These are phyloP conservation scores for Deilephila elpenor DNA, from an alignment of 2,888 invertebrate species.

Conservation along the genomic window DNA sequence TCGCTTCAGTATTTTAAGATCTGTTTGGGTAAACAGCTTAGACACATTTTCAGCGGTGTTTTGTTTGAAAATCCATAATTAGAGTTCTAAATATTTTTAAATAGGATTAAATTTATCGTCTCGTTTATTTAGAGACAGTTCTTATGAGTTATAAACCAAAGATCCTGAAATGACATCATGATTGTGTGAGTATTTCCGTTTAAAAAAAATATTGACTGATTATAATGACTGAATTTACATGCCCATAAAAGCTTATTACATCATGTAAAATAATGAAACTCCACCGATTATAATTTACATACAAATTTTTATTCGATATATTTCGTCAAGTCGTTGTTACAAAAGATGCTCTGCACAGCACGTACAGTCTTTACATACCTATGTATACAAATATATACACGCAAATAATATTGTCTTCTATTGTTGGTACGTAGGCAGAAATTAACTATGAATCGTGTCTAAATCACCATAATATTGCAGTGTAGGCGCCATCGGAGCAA, in stretches of 20 bases:
- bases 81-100: not conserved
- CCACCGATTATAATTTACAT: not conserved
- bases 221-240: too few relatives aligned
- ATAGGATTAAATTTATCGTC: not conserved
- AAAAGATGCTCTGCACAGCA: not conserved
- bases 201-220: too few relatives aligned
- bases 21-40: not conserved
- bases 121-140: too few relatives aligned
- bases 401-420: not conserved
- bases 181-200: too few relatives aligned
- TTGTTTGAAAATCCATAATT: slow-evolving; percentile 5
- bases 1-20: not conserved
- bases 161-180: too few relatives aligned
- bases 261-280: too few relatives aligned
- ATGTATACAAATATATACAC: not conserved
- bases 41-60: not conserved
- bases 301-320: not conserved
- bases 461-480: slow-evolving; percentile 38
- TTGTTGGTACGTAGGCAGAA: slow-evolving; percentile 12
- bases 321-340: not conserved
- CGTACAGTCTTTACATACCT: not conserved
- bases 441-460: slow-evolving; percentile 26
- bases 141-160: too few relatives aligned
- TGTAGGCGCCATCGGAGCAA: slow-evolving; percentile 71
- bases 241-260: too few relatives aligned